Percentiles rank a stretch among this genome's conserved stretches.
Conservation (phyloP, 1,140 invertebrate species). For the Pseudomyrmex flavicornis region DNA sequence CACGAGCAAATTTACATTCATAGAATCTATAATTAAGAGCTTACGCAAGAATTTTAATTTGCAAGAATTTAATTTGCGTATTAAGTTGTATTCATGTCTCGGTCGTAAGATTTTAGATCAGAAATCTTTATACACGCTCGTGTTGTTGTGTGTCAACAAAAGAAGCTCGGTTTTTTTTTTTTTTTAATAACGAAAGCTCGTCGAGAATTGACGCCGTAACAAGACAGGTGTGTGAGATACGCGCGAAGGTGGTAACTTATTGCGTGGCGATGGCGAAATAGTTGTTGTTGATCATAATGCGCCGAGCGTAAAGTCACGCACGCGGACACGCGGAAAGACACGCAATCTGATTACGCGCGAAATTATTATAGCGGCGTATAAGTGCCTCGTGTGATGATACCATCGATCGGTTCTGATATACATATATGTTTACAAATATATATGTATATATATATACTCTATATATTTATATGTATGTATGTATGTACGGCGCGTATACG, state of each 20-base stretch:
- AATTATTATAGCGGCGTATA: conserved; percentile 35
- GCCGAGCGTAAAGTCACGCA: conserved; percentile 50
- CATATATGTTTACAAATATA: too few species aligned
- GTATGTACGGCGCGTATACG: too few species aligned
- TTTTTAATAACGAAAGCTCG: background rate
- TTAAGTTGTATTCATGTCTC: too few species aligned
- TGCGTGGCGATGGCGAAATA: conserved; percentile 41
- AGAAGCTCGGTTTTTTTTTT: background rate
- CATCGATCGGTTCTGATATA: conserved; percentile 49
- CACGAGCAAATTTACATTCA: too few species aligned
- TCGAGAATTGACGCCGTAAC: background rate
- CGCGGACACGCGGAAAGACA: conserved; percentile 37
- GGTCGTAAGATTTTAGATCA: too few species aligned
- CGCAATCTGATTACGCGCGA: conserved; percentile 54
- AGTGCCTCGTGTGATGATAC: conserved; percentile 27
- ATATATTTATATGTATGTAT: too few species aligned
- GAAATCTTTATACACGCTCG: too few species aligned
- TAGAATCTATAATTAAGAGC: too few species aligned
- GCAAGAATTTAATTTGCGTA: too few species aligned
- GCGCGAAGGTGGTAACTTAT: conserved; percentile 44
- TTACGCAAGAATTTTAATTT: too few species aligned
- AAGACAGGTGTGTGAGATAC: conserved; percentile 30
- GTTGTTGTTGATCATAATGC: conserved; percentile 36
- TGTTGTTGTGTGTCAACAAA: background rate
- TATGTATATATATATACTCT: too few species aligned